Base-by-base conservation (phyloP, 2,797 vertebrate species). In the Gymnoscopelus braueri region DNA sequence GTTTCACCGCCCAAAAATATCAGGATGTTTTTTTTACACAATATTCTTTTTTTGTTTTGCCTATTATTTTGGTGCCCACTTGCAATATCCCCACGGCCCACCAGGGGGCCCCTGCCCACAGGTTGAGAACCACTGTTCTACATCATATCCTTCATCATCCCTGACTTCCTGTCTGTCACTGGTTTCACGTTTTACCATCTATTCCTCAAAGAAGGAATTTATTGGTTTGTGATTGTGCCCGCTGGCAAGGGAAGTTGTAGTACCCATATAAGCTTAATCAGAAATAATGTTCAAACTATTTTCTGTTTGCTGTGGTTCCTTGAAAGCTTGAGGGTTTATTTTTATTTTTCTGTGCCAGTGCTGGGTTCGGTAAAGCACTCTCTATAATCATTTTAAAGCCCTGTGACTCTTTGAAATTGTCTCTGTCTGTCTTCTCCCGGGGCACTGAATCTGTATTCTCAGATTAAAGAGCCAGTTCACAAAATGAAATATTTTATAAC, bases 351-450 rank as follows among this genome's bases (percentile, higher is more conserved):
- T 55, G 53, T 68, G 70, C 49, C 12, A 74, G 32, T 14, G 15
- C 58, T 65, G 54, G 72, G 71, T 69, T 83, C 72, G 64, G 63
- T 60, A 53, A 72, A 71, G 69, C 35, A 14, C 69, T 75, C 49
- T 39, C 63, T 64, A 51, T 79, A 84, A 87, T 87, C 56, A 71
- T 77, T 89, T 80, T 68, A 75, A 83, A 82, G 64, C 71, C 73
- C 73, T 56, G 64, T 10, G 49, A 81, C 76, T 76, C 67, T 82
- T 72, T 71, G 60, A 82, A 81, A 79, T 71, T 35, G 75, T 78
- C 23, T 69, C 48, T 19, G 60, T 50, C 26, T 50, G 32, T 50
- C 26, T 52, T 26, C 73, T 79, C 52, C 62, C 64, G 35, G 59
- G 65, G 74, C 72, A 75, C 44, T 67, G 60, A 75, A 69, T 77